Percentiles rank a stretch among this genome's conserved stretches.
phyloP scores from a whole-genome alignment of 2,113 vertebrate species.

The Motacilla alba region DNA sequence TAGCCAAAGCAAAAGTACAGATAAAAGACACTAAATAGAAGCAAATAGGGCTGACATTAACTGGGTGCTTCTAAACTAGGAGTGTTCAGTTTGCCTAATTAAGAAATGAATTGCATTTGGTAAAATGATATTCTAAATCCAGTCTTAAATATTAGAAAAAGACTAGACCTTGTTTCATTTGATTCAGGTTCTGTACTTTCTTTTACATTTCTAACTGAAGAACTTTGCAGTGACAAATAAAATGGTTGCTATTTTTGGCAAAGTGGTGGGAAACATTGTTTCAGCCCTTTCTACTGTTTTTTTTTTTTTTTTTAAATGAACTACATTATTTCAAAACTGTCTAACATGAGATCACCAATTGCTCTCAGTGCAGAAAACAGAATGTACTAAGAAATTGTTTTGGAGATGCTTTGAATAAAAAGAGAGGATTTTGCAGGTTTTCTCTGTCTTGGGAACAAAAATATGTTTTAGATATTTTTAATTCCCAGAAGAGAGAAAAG shows the following conservation, averaged over 20 bases:
- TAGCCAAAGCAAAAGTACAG: neutral
- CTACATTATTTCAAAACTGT: neutral
- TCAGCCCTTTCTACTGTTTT: neutral
- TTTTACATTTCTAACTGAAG: neutral
- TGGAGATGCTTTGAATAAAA: neutral
- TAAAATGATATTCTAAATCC: neutral
- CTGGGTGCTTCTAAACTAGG: neutral
- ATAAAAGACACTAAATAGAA: constrained; percentile 19
- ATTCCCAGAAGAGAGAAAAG: neutral
- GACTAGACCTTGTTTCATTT: neutral
- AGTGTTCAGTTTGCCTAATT: neutral
- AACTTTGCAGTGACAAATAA: neutral
- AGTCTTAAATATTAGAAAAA: neutral
- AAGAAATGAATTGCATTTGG: neutral
- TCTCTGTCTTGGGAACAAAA: neutral
- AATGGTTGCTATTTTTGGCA: neutral
- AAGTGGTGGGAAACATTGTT: neutral
- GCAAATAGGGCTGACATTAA: constrained; percentile 2
- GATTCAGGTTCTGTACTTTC: neutral
- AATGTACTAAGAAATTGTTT: neutral
- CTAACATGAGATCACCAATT: neutral
- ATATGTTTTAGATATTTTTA: neutral
- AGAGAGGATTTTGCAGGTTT: neutral
- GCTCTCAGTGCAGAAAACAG: neutral
- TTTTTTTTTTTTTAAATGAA: neutral